Base-by-base conservation (phyloP, 2,888 invertebrate species). In the Isotomurus palustris region DNA sequence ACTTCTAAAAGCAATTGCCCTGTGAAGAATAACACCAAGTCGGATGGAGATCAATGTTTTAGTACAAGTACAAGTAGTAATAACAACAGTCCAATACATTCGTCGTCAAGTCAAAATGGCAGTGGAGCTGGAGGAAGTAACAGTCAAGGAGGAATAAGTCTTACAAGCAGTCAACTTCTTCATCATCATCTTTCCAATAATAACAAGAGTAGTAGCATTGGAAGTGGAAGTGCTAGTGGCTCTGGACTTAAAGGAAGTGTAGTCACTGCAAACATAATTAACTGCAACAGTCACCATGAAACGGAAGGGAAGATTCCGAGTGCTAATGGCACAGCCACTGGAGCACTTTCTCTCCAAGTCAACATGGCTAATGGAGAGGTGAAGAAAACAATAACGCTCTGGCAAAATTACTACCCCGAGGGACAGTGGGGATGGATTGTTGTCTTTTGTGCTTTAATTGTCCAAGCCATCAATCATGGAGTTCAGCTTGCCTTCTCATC, bases 341-440 rank as follows among this genome's bases (percentile, higher is more conserved):
- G 61, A 29, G 64, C 64, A 10, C 53, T 64, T 51, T 56, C 58
- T 8, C 61, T 64, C 28, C 64, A 64, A 50, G 64, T 64, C 17
- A 60, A 60, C 55, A 56, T 52, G 17, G 51, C 63, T 14, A 65
- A 67, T 53, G 62, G 62, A 32, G 66, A 64, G 38, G 53, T 67
- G 29, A 63, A 65, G 52, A 69, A 67, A 57, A 64, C 66, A 10
- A 60, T 69, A 21, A 69, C 69, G 21, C 56, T 69, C 6, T 69
- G 65, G 65, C 62, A 63, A 54, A 68, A 68, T 53, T 68, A 68
- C 47, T 68, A 68, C 47, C 68, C 68, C 29, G 68, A 56, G 48
- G 68, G 68, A 17, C 59, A 62, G 19, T 68, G 66, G 66, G 68
- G 68, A 1, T 68, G 66, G 66, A 67, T 68, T 44, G 59, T 68